Conservation (phyloP, 2,888 invertebrate species). For the Polyommatus iphigenia region DNA sequence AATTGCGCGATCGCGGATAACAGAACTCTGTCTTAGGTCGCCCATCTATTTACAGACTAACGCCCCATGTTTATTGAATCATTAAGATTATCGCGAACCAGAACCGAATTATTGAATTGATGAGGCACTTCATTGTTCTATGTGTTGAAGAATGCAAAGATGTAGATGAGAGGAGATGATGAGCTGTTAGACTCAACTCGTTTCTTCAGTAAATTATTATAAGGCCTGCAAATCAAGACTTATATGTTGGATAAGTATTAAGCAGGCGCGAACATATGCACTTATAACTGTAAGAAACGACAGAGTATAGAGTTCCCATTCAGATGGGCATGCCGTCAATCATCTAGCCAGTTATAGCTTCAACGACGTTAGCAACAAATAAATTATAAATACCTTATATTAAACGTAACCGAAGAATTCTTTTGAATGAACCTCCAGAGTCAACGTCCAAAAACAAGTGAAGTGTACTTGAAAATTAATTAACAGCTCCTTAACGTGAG, state of each 20-base stretch:
- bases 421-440: neutral
- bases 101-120: neutral
- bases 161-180: no score
- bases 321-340: neutral
- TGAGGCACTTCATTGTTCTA: neutral
- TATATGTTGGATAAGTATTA: no score
- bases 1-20: neutral
- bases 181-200: no score
- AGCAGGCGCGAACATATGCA: neutral
- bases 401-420: neutral
- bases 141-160: no score
- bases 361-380: no score
- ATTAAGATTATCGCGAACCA: neutral
- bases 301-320: no score
- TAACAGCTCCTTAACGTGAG: constrained; percentile 2
- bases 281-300: no score
- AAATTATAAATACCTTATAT: neutral
- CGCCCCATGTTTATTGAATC: neutral
- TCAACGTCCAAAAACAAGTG: neutral
- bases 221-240: no score
- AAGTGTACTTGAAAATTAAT: constrained; percentile 25
- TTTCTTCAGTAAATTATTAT: no score
- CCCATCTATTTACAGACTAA: neutral
- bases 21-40: neutral
- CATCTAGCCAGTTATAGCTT: no score